Evolutionary conservation across 2,797 vertebrate genomes (phyloP).

Genomic region (Nasua narica): DNA sequence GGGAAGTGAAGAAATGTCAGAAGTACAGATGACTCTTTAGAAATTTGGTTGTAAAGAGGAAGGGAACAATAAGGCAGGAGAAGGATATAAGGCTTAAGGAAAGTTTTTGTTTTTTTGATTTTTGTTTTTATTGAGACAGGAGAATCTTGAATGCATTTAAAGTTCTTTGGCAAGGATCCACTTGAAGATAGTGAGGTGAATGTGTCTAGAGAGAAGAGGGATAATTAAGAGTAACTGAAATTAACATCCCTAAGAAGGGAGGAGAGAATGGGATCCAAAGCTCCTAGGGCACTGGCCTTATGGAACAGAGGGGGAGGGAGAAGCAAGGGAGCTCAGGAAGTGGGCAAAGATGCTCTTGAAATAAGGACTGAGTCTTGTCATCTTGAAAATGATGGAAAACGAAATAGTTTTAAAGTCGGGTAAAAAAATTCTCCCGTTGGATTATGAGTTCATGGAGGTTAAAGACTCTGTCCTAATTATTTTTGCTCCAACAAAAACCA

Average conservation of each 20-base stretch:
- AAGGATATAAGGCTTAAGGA: background rate
- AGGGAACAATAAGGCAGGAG: background rate
- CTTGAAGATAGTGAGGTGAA: background rate
- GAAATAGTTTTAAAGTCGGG: background rate
- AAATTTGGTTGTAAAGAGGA: background rate
- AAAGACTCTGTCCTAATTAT: background rate
- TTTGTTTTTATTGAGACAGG: background rate
- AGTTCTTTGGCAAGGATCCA: background rate
- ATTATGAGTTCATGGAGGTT: background rate
- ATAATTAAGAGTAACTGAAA: accelerated
- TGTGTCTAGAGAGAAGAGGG: background rate
- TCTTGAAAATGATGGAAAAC: background rate
- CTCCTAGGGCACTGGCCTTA: accelerated
- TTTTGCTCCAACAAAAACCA: background rate
- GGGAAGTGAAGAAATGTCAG: background rate
- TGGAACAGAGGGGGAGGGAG: background rate
- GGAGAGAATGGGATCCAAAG: background rate
- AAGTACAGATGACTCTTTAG: background rate
- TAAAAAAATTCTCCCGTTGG: background rate
- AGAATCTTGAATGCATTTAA: background rate
- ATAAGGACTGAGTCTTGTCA: background rate
- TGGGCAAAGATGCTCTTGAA: background rate
- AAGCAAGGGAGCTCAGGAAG: too few species aligned
- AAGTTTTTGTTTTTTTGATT: background rate
- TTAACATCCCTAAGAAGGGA: background rate